phyloP scores from a whole-genome alignment of 2,113 vertebrate genomes.

The Phalacrocorax pelagicus region DNA sequence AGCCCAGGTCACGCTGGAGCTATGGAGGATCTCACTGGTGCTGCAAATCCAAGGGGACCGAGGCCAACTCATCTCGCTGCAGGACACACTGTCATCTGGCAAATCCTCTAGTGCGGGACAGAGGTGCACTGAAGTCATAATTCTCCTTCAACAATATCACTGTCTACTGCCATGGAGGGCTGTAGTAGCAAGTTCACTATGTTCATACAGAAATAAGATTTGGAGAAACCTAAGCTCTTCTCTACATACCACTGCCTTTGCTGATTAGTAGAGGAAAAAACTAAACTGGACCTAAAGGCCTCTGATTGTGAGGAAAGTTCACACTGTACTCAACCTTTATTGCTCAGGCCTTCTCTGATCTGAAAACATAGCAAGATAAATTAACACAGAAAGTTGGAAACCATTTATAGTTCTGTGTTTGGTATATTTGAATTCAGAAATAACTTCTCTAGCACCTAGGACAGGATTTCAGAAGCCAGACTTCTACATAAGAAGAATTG shows the following conservation, averaged over 20 bases:
- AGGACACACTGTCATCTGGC: neutral
- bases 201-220: neutral
- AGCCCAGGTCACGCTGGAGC: neutral
- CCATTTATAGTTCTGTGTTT: neutral
- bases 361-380: neutral
- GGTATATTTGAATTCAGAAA: neutral
- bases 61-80: neutral
- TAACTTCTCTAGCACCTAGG: neutral
- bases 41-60: neutral
- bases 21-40: neutral
- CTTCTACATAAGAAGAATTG: neutral
- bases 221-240: neutral
- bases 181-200: neutral
- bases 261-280: neutral
- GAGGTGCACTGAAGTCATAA: neutral
- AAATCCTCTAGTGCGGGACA: neutral
- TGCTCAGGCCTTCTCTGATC: neutral
- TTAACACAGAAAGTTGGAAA: neutral
- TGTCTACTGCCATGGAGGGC: neutral
- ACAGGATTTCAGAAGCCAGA: neutral
- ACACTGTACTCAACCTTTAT: neutral
- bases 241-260: neutral
- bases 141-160: neutral
- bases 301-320: neutral
- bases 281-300: neutral